Evolutionary conservation across 2,797 vertebrate genomes (phyloP), one percentile per base, ranked within the genome.

Genomic region (Falco berigora): DNA sequence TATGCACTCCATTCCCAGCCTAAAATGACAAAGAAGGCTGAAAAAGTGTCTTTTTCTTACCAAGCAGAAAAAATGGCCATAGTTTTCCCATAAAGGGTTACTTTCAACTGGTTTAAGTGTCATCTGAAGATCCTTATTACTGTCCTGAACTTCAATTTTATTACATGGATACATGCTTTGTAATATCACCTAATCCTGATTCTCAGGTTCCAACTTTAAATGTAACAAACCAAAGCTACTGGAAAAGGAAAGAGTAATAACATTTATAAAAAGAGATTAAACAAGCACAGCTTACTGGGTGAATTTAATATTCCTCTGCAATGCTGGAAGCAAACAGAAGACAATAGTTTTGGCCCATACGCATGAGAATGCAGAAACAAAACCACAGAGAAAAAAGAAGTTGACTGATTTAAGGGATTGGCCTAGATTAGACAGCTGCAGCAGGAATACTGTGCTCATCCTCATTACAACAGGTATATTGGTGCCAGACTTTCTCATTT

Each of bases 21-120:
- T 95, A 94, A 90, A 96, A 92, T 5, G 21, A 92, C 76, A 97
- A 24, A 93, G n/a, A 94, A 82, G 34, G 32, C 42, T 92, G 77
- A 96, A 89, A 91, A 88, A 44, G 56, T 40, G 15, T 75, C 46
- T 59, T 76, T 72, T 83, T 92, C 49, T 75, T 46, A 82, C 15
- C 24, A 68, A 64, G 52, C 9, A 91, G 49, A 93, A 93, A 84
- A 90, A 34, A 74, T 10, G 24, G 22, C 11, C 53, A 71, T 17
- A 78, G n/a, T 61, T 62, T 86, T 56, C 47, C 36, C 66, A 17
- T 8, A 49, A 81, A 76, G 23, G 14, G 6, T 91, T 96, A 81
- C 25, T 83, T 93, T 30, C 49, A 67, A 13, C 11, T 69, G 21
- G 38, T 87, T 91, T 93, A 91, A 80, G 77, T 58, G 53, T 61